Conservation (phyloP, 2,113 vertebrate genomes). For the Gallinago jamesoni region DNA sequence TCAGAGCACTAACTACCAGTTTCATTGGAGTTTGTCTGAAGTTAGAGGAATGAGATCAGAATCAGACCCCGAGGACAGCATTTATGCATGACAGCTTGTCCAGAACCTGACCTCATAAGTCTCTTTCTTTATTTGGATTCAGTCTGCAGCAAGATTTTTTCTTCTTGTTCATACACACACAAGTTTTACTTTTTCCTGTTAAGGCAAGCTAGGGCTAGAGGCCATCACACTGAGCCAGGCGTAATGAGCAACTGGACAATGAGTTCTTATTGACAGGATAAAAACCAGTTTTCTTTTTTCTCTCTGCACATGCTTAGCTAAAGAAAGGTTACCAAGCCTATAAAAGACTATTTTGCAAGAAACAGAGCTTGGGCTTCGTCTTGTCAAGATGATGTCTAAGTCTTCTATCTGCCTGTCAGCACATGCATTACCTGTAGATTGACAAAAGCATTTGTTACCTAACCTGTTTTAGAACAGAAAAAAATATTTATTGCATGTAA, state of each 20-base stretch:
- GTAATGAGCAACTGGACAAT: not conserved
- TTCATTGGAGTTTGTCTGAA: not conserved
- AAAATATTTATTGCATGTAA: not conserved
- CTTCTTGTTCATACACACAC: not conserved
- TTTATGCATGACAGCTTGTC: not conserved
- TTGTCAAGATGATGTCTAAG: not conserved
- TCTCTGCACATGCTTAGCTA: not conserved
- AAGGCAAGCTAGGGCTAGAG: not conserved
- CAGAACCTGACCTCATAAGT: not conserved
- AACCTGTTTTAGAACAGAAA: not conserved
- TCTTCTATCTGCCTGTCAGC: not conserved
- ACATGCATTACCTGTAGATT: not conserved
- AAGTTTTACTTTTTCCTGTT: not conserved
- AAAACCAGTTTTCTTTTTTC: not conserved
- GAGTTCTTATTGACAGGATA: not conserved
- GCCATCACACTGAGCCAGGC: not conserved
- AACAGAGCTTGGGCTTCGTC: not conserved
- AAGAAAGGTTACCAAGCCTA: not conserved
- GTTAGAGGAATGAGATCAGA: not conserved
- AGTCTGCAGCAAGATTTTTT: not conserved
- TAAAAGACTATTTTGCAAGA: slow-evolving; percentile 10
- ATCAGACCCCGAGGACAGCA: not conserved
- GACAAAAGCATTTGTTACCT: not conserved
- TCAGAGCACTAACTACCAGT: not conserved
- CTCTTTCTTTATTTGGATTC: not conserved